phyloP scores from a whole-genome alignment of 2,113 vertebrate genomes.

The Sclerurus mexicanus region DNA sequence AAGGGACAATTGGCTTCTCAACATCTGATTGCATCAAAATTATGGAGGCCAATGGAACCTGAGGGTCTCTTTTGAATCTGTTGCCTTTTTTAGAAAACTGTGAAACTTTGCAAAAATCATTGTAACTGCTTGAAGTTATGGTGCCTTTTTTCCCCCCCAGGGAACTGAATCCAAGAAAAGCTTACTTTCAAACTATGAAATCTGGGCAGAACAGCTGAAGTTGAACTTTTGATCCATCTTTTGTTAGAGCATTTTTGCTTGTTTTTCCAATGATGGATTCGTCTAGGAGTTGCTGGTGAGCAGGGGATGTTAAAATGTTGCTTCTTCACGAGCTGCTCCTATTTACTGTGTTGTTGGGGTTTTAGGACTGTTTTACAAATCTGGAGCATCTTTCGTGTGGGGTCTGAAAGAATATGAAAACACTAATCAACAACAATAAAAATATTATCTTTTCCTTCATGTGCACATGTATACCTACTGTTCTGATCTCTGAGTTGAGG shows the following conservation, averaged over 20 bases:
- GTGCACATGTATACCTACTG: background rate
- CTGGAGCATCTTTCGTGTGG: background rate
- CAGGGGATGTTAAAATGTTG: background rate
- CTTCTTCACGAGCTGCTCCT: background rate
- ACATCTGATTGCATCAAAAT: background rate
- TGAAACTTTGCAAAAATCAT: background rate
- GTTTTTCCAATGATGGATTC: background rate
- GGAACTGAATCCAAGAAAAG: background rate
- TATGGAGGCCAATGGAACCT: background rate
- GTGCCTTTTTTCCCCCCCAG: background rate
- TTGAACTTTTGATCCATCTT: background rate
- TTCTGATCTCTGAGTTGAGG: background rate
- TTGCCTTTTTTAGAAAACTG: background rate
- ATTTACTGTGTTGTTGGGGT: background rate
- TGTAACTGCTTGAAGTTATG: background rate
- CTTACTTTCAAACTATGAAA: background rate
- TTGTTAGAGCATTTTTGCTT: background rate
- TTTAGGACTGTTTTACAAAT: background rate
- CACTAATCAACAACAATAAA: background rate
- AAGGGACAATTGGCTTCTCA: background rate
- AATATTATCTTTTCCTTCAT: background rate
- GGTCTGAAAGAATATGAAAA: background rate
- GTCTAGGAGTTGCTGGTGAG: background rate
- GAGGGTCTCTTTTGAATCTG: background rate
- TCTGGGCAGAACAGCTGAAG: background rate